These are phyloP conservation scores for Acrocyrtus sp. DNA, from an alignment of 2,888 invertebrate species.

Conservation along the genomic window DNA sequence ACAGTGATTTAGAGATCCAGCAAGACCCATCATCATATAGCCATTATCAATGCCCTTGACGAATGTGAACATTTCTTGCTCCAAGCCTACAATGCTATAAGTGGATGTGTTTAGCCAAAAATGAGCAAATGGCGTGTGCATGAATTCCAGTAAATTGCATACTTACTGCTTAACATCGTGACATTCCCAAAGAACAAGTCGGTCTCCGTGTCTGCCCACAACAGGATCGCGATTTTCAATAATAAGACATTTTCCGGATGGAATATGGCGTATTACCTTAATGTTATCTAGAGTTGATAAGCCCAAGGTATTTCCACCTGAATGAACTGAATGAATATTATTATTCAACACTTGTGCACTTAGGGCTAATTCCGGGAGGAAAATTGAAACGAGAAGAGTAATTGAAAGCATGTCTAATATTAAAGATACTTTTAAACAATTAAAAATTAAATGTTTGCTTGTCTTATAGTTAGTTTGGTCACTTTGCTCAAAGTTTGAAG, in stretches of 20 bases:
- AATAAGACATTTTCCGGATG: slow-evolving; percentile 50
- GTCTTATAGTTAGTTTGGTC: too few relatives aligned
- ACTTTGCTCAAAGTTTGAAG: too few relatives aligned
- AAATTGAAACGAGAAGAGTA: too few relatives aligned
- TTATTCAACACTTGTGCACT: slow-evolving; percentile 28
- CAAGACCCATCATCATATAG: slow-evolving; percentile 48
- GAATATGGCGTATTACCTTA: slow-evolving; percentile 44
- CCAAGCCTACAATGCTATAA: slow-evolving; percentile 48
- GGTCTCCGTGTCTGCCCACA: slow-evolving; percentile 22
- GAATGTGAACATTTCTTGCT: slow-evolving; percentile 51
- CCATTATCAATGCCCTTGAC: slow-evolving; percentile 51
- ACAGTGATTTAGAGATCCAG: slow-evolving; percentile 50
- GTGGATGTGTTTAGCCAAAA: too few relatives aligned
- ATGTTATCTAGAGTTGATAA: slow-evolving; percentile 44
- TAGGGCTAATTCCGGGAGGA: neutral
- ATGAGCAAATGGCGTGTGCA: neutral
- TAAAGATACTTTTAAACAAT: too few relatives aligned
- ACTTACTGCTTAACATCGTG: slow-evolving; percentile 54
- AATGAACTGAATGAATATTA: slow-evolving; percentile 30
- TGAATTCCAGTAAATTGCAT: neutral
- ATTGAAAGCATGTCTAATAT: too few relatives aligned
- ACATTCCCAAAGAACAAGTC: slow-evolving; percentile 53
- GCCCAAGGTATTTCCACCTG: slow-evolving; percentile 19
- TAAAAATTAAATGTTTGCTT: too few relatives aligned
- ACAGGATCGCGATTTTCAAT: slow-evolving; percentile 46